phyloP scores from a whole-genome alignment of 1,140 invertebrate species.

The Steinernema feltiae region DNA sequence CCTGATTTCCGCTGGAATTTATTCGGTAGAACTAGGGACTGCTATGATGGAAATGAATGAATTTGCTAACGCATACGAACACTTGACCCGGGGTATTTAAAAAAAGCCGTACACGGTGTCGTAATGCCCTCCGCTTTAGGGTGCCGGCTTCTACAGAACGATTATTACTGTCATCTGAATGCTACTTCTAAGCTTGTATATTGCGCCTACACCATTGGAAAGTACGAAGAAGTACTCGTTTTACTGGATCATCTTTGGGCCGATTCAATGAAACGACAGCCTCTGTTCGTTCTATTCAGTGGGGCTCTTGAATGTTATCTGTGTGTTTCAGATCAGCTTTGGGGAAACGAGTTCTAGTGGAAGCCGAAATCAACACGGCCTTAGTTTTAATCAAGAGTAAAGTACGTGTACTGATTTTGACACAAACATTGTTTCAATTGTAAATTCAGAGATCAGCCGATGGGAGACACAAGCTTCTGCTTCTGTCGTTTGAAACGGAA shows the following conservation, averaged over 20 bases:
- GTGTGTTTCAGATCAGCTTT: constrained; percentile 23
- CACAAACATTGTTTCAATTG: background rate
- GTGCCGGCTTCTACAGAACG: constrained; percentile 18
- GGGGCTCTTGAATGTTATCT: background rate
- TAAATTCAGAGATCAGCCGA: constrained; percentile 16
- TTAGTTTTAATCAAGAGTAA: constrained; percentile 6
- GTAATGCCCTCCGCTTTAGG: too few relatives aligned
- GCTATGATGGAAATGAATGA: constrained; percentile 6
- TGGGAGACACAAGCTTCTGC: constrained; percentile 24
- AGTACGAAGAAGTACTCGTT: constrained; percentile 15
- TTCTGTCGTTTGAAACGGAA: background rate
- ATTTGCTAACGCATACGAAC: constrained; percentile 11
- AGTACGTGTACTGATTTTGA: background rate
- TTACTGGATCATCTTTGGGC: constrained; percentile 24
- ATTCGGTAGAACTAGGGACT: constrained; percentile 17
- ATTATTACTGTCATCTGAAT: constrained; percentile 23
- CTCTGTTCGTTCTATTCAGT: constrained; percentile 7
- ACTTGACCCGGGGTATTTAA: constrained; percentile 15
- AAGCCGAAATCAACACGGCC: constrained; percentile 22
- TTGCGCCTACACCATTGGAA: background rate
- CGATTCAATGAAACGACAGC: constrained; percentile 22
- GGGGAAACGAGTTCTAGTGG: constrained; percentile 9
- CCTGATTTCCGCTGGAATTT: background rate
- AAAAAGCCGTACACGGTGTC: too few relatives aligned
- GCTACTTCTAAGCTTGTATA: background rate